Evolutionary conservation across 2,113 vertebrate genomes (phyloP).

Genomic region (Vanacampus margaritifer): DNA sequence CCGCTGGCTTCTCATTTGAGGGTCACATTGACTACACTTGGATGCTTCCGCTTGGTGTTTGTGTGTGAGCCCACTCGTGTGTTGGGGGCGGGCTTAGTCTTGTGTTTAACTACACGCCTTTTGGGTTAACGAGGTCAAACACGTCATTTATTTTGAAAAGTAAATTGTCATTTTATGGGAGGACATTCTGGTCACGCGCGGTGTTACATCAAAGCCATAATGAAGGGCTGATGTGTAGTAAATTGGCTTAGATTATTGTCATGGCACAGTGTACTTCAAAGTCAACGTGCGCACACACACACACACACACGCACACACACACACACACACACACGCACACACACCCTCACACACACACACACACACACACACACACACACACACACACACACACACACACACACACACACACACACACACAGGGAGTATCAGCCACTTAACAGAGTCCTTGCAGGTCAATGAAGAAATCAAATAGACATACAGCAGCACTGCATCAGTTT

Average conservation of each 20-base stretch:
- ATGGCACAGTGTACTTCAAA: conserved; percentile 64
- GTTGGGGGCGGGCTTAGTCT: conserved; percentile 27
- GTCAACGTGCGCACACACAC: conserved; percentile 34
- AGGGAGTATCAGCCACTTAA: conserved; percentile 61
- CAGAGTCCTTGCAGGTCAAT: conserved; percentile 64
- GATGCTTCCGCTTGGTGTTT: conserved; percentile 40
- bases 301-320: conserved; percentile 5
- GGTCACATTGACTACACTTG: conserved; percentile 59
- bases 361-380: conserved; percentile 3
- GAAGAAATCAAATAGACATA: conserved; percentile 71
- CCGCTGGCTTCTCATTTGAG: conserved; percentile 40
- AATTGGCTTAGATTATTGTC: conserved; percentile 70
- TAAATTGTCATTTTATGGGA: conserved; percentile 57
- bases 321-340: conserved; percentile 14
- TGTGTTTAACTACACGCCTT: conserved; percentile 47
- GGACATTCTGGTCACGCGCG: conserved; percentile 60
- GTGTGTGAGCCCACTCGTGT: conserved; percentile 2
- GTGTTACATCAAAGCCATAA: conserved; percentile 66
- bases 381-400: conserved; percentile 10
- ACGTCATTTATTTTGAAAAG: conserved; percentile 54
- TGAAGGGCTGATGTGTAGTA: conserved; percentile 63
- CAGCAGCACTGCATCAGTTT: conserved; percentile 51
- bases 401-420: conserved; percentile 20
- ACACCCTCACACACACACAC: conserved; percentile 20
- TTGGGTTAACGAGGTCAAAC: conserved; percentile 72